phyloP scores from a whole-genome alignment of 2,113 vertebrate genomes.

The Limanda limanda region DNA sequence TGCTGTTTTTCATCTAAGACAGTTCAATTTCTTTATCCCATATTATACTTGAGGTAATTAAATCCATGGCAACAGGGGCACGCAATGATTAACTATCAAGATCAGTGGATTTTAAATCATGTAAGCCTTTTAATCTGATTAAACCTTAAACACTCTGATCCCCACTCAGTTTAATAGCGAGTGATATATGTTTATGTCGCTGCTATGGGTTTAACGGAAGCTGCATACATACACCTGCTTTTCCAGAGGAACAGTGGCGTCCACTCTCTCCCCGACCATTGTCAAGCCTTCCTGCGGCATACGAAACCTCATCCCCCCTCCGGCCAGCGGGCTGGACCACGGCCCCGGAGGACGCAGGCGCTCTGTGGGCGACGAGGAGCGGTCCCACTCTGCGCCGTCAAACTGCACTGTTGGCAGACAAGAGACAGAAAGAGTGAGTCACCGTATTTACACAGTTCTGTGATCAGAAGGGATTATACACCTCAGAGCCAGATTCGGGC shows the following conservation, averaged over 20 bases:
- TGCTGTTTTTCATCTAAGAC: conserved; percentile 1
- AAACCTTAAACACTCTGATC: conserved; percentile 9
- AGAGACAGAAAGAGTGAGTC: conserved; percentile 52
- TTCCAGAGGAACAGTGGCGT: conserved; percentile 91
- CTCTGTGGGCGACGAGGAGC: conserved; percentile 87
- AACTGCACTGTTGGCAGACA: conserved; percentile 87
- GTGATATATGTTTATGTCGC: not conserved
- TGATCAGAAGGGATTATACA: conserved; percentile 56
- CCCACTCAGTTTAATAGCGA: not conserved
- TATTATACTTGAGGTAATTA: conserved; percentile 12
- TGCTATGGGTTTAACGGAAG: conserved; percentile 1
- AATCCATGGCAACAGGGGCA: conserved; percentile 10
- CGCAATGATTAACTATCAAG: not conserved
- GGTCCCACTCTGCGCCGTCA: conserved; percentile 88
- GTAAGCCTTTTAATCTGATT: conserved; percentile 33
- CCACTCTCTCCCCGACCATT: conserved; percentile 91
- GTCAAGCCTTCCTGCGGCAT: conserved; percentile 86
- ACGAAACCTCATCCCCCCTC: conserved; percentile 88
- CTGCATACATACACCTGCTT: conserved; percentile 93
- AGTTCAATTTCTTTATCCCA: conserved; percentile 8
- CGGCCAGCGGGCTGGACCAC: conserved; percentile 84
- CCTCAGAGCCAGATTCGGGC: conserved; percentile 38
- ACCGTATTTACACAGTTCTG: conserved; percentile 45
- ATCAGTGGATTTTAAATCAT: conserved; percentile 1
- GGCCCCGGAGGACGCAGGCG: conserved; percentile 81